phyloP scores from a whole-genome alignment of 2,797 vertebrate genomes.

The Pseudocheirus occidentalis region DNA sequence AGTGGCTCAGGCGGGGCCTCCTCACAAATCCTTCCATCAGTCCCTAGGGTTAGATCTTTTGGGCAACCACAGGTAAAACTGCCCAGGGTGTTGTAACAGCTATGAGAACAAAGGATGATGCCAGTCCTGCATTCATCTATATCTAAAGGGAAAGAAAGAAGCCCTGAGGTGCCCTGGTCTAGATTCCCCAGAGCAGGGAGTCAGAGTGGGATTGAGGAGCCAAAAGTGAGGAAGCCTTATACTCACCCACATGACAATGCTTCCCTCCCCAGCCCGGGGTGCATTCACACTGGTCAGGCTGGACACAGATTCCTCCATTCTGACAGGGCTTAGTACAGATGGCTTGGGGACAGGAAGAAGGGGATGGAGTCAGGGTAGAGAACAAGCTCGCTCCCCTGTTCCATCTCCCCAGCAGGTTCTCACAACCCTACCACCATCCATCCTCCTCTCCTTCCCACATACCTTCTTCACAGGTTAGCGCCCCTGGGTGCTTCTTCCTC shows the following conservation, averaged over 20 bases:
- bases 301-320: slow-evolving; percentile 75
- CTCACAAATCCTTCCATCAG: slow-evolving; percentile 67
- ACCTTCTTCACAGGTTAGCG: slow-evolving; percentile 80
- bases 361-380: background rate
- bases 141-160: slow-evolving; percentile 63
- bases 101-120: slow-evolving; percentile 67
- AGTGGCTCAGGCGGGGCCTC: slow-evolving; percentile 34
- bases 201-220: background rate
- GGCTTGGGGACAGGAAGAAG: slow-evolving; percentile 59
- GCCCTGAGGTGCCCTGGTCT: background rate
- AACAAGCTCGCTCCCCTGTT: too few species aligned
- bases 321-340: slow-evolving; percentile 81
- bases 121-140: slow-evolving; percentile 79
- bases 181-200: rapidly evolving
- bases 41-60: slow-evolving; percentile 61
- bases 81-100: slow-evolving; percentile 78
- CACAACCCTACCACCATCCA: background rate
- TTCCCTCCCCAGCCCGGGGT: slow-evolving; percentile 79
- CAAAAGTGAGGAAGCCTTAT: background rate
- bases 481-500: slow-evolving; percentile 80
- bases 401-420: background rate
- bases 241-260: slow-evolving; percentile 83
- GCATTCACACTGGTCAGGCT: slow-evolving; percentile 79
- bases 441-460: slow-evolving; percentile 58
- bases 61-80: slow-evolving; percentile 81